Conservation (phyloP, 2,888 invertebrate species). For the Xylota sylvarum region DNA sequence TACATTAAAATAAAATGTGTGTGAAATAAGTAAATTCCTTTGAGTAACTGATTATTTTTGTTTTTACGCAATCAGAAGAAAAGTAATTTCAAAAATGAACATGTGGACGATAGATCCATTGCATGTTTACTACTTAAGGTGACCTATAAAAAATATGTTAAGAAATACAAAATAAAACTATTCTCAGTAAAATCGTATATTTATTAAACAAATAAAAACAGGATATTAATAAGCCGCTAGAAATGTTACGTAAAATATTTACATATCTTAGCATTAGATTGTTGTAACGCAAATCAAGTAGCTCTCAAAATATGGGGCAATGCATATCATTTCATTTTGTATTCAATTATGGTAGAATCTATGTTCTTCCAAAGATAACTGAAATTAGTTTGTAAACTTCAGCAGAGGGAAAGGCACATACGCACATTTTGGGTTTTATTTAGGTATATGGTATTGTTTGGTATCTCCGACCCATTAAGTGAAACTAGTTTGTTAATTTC, state of each 20-base stretch:
- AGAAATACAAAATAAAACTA: conserved; percentile 22
- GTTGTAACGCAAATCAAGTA: conserved; percentile 25
- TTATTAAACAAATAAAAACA: background rate
- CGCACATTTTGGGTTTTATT: background rate
- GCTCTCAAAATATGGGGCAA: conserved; percentile 27
- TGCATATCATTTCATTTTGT: conserved; percentile 10
- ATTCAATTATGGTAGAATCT: background rate
- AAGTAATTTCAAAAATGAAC: conserved; percentile 10
- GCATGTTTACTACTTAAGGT: background rate
- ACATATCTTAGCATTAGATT: conserved; percentile 29
- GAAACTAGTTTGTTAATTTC: background rate
- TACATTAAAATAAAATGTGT: conserved; percentile 5
- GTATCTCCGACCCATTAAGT: background rate
- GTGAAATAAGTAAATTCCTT: background rate
- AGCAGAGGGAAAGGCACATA: background rate
- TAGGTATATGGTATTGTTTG: too few species aligned
- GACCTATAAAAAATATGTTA: conserved; percentile 37
- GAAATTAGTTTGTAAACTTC: conserved; percentile 5
- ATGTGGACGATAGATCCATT: background rate
- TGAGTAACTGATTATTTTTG: conserved; percentile 13
- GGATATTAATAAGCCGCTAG: conserved; percentile 13
- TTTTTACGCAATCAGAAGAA: conserved; percentile 21
- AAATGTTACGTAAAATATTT: conserved; percentile 37
- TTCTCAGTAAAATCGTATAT: conserved; percentile 8
- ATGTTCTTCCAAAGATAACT: background rate